Base-by-base conservation (phyloP, 2,888 invertebrate species). In the Catotricha subobsoleta region DNA sequence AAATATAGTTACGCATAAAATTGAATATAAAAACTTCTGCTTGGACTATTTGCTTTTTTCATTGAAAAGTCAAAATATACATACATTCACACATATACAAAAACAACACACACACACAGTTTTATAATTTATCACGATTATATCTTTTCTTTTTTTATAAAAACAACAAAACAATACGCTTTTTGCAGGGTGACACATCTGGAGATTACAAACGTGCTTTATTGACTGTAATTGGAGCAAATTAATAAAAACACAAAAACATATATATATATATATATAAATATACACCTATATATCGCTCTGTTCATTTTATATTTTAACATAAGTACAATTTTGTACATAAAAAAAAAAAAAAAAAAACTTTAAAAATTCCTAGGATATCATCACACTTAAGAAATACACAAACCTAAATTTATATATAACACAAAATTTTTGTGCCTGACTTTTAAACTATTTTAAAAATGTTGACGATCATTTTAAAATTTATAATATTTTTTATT, bases 151-250 rank as follows among this genome's bases (percentile, higher is more conserved):
- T 40, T 16, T 8, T 15, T 18, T n/a, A 15, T 13, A 31, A 36
- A 36, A 29, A 12, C 3, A 37, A 27, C 10, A 28, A 39, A 39
- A 21, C n/a, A 39, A 30, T 30, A 48, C 43, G 44, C 50, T 55
- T 56, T 60, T 76, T 80, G 58, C 77, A 87, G 84, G 84, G 77
- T 57, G 90, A 90, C 68, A 87, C 87, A 50, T 84, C 86, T 57
- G 90, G 90, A 55, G 86, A 90, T 72, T 91, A 90, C 76, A 87
- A 79, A 71, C 80, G 80, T 69, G 76, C 84, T 57, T 75, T 91
- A 59, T 73, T 90, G 65, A 79, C 86, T 55, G 69, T 90, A 63
- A 74, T 84, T 66, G 79, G 62, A 66, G 79, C 60, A 59, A 55
- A 50, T 55, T 59, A 60, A 43, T 50, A 48, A 47, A 47, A 40